These are phyloP conservation scores for Amblyornis subalaris DNA, from an alignment of 2,113 vertebrate genomes.

Conservation along the genomic window DNA sequence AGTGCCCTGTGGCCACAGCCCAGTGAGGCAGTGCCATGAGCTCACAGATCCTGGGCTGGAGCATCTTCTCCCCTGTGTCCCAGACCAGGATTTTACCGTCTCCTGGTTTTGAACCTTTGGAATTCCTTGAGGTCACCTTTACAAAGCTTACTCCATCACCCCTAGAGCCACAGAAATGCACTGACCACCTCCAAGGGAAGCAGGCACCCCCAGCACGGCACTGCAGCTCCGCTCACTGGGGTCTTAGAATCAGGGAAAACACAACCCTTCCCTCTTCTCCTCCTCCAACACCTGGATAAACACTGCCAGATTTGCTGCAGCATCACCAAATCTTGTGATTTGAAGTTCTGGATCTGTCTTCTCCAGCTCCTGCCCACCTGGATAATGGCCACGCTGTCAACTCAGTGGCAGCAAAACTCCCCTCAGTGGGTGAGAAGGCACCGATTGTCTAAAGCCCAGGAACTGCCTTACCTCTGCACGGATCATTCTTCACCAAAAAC, in stretches of 20 bases:
- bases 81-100: background rate
- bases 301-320: background rate
- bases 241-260: background rate
- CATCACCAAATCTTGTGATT: background rate
- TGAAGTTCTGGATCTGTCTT: background rate
- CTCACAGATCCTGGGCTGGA: background rate
- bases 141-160: background rate
- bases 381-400: too few relatives aligned
- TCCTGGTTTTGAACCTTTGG: background rate
- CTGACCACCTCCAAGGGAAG: fast-evolving
- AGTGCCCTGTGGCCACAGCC: background rate
- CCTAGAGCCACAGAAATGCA: fast-evolving
- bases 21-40: background rate
- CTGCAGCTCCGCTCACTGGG: background rate
- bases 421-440: fast-evolving
- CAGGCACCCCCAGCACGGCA: background rate
- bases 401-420: background rate
- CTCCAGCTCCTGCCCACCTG: background rate
- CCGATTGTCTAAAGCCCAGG: fast-evolving
- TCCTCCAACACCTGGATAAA: background rate
- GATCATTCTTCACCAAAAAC: constrained; percentile 96
- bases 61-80: background rate
- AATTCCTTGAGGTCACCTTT: background rate
- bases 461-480: constrained; percentile 89
- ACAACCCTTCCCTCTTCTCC: background rate